These are phyloP conservation scores for Chrosomus eos DNA, from an alignment of 2,797 vertebrate genomes.

Conservation along the genomic window DNA sequence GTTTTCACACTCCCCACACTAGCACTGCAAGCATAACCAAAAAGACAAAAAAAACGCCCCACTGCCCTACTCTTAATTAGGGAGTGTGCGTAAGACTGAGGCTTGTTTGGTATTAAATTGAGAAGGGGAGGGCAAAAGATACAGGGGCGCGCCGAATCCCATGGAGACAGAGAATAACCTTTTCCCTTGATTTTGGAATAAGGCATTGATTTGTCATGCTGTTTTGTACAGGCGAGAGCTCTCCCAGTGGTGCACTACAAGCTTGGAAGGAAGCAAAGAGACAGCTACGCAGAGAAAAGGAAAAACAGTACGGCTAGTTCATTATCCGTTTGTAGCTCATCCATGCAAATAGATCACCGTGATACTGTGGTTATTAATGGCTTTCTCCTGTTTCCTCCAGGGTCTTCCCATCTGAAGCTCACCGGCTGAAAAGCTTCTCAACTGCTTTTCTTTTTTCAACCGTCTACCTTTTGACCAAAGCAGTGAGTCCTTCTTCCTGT, in stretches of 20 bases:
- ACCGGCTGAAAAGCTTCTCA: constrained; percentile 85
- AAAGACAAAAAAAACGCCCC: constrained; percentile 72
- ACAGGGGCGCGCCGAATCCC: constrained; percentile 82
- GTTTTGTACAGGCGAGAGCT: constrained; percentile 92
- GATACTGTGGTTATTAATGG: constrained; percentile 99
- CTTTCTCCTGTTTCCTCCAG: constrained; percentile 98
- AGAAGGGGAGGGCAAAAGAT: constrained; percentile 73
- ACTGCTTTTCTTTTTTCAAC: constrained; percentile 55
- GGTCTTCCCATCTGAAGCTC: constrained; percentile 92
- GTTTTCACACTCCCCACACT: constrained; percentile 81
- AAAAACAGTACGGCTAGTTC: constrained; percentile 91
- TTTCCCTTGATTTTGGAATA: constrained; percentile 95
- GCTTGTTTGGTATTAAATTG: constrained; percentile 77
- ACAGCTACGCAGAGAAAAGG: constrained; percentile 30
- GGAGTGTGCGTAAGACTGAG: constrained; percentile 67
- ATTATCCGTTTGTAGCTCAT: constrained; percentile 93
- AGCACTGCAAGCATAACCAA: constrained; percentile 77
- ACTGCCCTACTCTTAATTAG: constrained; percentile 80
- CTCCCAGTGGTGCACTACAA: constrained; percentile 86
- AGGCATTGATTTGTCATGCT: constrained; percentile 94
- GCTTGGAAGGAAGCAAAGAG: constrained; percentile 68
- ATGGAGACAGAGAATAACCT: constrained; percentile 90
- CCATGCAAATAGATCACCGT: constrained; percentile 94
- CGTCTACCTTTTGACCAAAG: constrained; percentile 68
- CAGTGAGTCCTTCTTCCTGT: constrained; percentile 73